Base-by-base conservation (phyloP, 2,797 vertebrate species). In the Parauchenoglanis ngamensis region DNA sequence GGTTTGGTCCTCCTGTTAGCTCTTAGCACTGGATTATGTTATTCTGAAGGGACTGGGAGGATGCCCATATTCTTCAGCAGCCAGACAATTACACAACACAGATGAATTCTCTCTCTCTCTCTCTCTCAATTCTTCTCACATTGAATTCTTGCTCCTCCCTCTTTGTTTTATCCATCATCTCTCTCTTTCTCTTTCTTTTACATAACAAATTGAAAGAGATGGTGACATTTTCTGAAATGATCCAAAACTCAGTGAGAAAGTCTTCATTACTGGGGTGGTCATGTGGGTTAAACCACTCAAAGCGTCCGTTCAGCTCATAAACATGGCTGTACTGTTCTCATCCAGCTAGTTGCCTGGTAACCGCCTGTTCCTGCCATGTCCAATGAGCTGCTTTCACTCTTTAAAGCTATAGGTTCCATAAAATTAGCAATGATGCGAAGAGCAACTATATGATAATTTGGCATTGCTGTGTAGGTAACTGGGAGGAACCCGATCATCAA, bases 11-110 rank as follows among this genome's bases (percentile, higher is more conserved):
- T 88, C 78, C 19, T 91, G 89, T 91, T 92, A 70, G 93, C 90
- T 23, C 89, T 88, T 63, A 76, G 85, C 21, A 59, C 83, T 93
- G 91, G 94, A 95, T 95, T 93, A 94, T 94, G 93, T 95, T 95
- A 94, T 95, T 95, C 92, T 93, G 92, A 91, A 91, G 91, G 92
- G 91, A 90, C 92, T 80, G 93, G 93, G 93, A 91, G 84, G 88
- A 84, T 78, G 56, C 44, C 75, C 79, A 86, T 91, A 91, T 90
- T 89, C 87, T 86, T 89, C 82, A 67, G 52, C 86, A 54, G 73
- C 84, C 88, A 86, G 79, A 86, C 84, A 73, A 88, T 90, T 90
- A 88, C 85, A 85, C 87, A 90, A 85, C 70, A 84, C 68, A 77
- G 31, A 70, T 76, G 75, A 89, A 87, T 87, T 82, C 75, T 73